Percentiles rank a stretch among this genome's conserved stretches.
Conservation (phyloP, 2,888 invertebrate genomes). For the Parapristionchus giblindavisi region DNA sequence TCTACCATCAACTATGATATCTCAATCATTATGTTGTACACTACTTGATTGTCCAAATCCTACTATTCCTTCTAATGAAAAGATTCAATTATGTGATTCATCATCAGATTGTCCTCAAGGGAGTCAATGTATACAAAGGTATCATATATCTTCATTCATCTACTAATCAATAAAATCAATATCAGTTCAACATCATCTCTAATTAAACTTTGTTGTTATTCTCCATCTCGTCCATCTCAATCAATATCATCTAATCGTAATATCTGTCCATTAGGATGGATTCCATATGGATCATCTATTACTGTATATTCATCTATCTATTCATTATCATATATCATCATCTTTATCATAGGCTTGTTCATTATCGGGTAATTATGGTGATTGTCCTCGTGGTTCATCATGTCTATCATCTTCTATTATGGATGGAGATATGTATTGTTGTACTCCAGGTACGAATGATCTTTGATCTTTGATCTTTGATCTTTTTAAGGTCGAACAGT, state of each 20-base stretch:
- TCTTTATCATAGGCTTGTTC: constrained; percentile 35
- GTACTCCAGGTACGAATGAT: constrained; percentile 12
- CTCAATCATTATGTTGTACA: constrained; percentile 22
- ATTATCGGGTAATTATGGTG: background rate
- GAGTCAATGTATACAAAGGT: constrained; percentile 19
- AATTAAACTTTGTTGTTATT: constrained; percentile 17
- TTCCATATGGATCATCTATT: background rate
- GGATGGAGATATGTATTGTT: constrained; percentile 13
- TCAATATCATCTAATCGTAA: background rate
- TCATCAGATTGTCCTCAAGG: constrained; percentile 29
- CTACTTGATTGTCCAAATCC: constrained; percentile 20
- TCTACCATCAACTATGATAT: constrained; percentile 21
- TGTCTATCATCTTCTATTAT: constrained; percentile 20
- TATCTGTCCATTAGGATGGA: constrained; percentile 12
- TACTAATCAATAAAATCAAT: background rate
- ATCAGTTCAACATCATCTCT: constrained; percentile 7
- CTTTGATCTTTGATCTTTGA: background rate
- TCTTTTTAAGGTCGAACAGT: background rate
- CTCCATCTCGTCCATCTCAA: background rate
- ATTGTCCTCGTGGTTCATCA: constrained; percentile 10
- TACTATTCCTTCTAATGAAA: background rate
- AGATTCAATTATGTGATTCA: constrained; percentile 23
- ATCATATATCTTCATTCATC: background rate
- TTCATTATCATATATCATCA: too few species aligned
- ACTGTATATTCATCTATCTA: background rate